Percentiles rank a stretch among this genome's conserved stretches.
Evolutionary conservation across 2,797 vertebrate genomes (phyloP).

Genomic region (Galaxias olidus): DNA sequence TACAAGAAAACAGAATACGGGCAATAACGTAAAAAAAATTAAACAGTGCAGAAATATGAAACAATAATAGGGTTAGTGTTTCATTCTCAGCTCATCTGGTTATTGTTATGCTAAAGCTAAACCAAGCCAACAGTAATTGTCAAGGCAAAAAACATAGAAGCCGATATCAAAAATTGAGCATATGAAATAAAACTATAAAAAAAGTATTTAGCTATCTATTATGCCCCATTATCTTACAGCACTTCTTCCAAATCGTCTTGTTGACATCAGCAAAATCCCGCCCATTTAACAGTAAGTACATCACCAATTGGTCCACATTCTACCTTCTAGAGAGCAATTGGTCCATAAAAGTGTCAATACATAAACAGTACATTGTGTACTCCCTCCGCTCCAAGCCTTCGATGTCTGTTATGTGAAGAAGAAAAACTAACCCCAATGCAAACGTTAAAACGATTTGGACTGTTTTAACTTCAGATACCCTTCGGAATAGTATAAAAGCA

Average conservation of each 20-base stretch:
- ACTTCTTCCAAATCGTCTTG: conserved; percentile 58
- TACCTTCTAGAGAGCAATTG: conserved; percentile 35
- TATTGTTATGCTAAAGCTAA: too few species aligned
- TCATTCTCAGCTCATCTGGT: too few species aligned
- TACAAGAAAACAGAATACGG: too few species aligned
- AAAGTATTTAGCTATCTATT: too few species aligned
- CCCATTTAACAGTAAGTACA: conserved; percentile 14
- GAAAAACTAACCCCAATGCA: conserved; percentile 1
- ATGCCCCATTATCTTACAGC: conserved; percentile 20
- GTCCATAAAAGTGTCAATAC: conserved; percentile 52
- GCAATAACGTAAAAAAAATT: too few species aligned
- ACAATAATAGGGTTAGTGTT: too few species aligned
- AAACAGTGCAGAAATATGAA: too few species aligned
- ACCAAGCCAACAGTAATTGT: too few species aligned
- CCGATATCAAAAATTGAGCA: too few species aligned
- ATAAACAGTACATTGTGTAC: conserved; percentile 43
- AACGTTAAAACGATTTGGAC: conserved; percentile 1
- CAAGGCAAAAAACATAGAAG: too few species aligned
- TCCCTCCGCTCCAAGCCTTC: conserved; percentile 14
- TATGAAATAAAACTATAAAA: too few species aligned
- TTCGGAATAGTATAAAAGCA: conserved; percentile 14
- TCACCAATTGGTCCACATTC: conserved; percentile 47
- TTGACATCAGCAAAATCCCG: conserved; percentile 64
- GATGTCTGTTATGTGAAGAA: conserved; percentile 11
- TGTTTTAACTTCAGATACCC: neutral